These are phyloP conservation scores for Cephalotes varians DNA, from an alignment of 2,888 invertebrate species.

Conservation along the genomic window DNA sequence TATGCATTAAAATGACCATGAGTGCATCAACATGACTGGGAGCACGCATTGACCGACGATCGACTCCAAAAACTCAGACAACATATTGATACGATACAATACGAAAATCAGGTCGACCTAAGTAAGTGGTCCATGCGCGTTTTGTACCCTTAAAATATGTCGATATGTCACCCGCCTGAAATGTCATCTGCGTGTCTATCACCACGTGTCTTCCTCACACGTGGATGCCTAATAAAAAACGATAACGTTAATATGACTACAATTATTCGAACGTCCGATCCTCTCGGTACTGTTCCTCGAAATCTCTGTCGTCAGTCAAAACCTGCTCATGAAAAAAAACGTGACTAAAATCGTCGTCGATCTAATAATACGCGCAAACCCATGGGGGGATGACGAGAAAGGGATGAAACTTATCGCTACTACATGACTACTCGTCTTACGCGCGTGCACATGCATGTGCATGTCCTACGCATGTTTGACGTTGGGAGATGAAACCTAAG, in stretches of 20 bases:
- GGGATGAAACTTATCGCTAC: constrained; percentile 46
- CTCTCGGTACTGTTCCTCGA: constrained; percentile 32
- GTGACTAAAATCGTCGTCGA: constrained; percentile 36
- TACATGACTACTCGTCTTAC: constrained; percentile 54
- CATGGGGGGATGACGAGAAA: constrained; percentile 2
- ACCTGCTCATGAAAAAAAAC: constrained; percentile 61
- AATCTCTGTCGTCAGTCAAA: constrained; percentile 68
- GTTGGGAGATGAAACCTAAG: constrained; percentile 69
- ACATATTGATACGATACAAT: constrained; percentile 9
- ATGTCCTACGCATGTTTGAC: constrained; percentile 1
- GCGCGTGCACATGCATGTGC: constrained; percentile 26
- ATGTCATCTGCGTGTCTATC: neutral
- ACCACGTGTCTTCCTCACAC: neutral
- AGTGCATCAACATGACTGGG: constrained; percentile 71
- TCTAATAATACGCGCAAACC: constrained; percentile 33
- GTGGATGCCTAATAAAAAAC: neutral
- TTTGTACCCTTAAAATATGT: constrained; percentile 47
- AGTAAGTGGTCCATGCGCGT: constrained; percentile 6
- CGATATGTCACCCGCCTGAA: constrained; percentile 38
- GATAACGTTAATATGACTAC: neutral
- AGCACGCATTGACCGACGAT: constrained; percentile 72
- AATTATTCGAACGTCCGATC: neutral
- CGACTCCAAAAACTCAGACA: constrained; percentile 6
- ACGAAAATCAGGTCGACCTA: constrained; percentile 33
- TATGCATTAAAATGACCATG: constrained; percentile 62